Evolutionary conservation across 1,140 invertebrate genomes (phyloP).

Genomic region (Phortica variegata): DNA sequence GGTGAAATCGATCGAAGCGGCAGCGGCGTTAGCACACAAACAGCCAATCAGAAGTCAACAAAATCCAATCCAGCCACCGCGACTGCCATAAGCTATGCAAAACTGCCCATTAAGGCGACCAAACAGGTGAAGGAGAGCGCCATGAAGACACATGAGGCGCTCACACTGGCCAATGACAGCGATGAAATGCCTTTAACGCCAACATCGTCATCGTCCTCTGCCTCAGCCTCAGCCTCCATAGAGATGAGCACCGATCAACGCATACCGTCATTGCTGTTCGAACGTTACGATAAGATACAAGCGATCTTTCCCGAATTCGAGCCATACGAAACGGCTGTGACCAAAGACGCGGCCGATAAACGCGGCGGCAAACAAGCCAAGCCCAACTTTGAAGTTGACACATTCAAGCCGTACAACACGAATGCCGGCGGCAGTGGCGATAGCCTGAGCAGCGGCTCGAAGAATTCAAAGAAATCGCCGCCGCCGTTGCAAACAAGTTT

Average conservation of each 20-base stretch:
- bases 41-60: slow-evolving; percentile 1
- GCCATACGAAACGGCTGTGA: slow-evolving; percentile 49
- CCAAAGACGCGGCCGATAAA: slow-evolving; percentile 13
- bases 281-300: slow-evolving; percentile 72
- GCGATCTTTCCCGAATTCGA: slow-evolving; percentile 72
- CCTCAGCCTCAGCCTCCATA: neutral
- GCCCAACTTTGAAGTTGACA: slow-evolving; percentile 5
- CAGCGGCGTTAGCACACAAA: too few species aligned
- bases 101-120: slow-evolving; percentile 59
- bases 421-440: slow-evolving; percentile 11
- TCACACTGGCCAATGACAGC: too few species aligned
- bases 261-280: slow-evolving; percentile 72
- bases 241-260: slow-evolving; percentile 33
- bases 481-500: slow-evolving; percentile 36
- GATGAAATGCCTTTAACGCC: neutral
- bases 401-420: slow-evolving; percentile 1
- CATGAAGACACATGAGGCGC: slow-evolving; percentile 40
- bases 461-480: slow-evolving; percentile 50
- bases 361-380: too few species aligned
- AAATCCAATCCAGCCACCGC: slow-evolving; percentile 9
- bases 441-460: slow-evolving; percentile 23
- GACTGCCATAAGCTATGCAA: slow-evolving; percentile 7
- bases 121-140: slow-evolving; percentile 62
- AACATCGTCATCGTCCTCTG: neutral
- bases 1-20: slow-evolving; percentile 26